These are phyloP conservation scores for Brachionus asplanchnoidis DNA, from an alignment of 1,140 invertebrate species.

Conservation along the genomic window DNA sequence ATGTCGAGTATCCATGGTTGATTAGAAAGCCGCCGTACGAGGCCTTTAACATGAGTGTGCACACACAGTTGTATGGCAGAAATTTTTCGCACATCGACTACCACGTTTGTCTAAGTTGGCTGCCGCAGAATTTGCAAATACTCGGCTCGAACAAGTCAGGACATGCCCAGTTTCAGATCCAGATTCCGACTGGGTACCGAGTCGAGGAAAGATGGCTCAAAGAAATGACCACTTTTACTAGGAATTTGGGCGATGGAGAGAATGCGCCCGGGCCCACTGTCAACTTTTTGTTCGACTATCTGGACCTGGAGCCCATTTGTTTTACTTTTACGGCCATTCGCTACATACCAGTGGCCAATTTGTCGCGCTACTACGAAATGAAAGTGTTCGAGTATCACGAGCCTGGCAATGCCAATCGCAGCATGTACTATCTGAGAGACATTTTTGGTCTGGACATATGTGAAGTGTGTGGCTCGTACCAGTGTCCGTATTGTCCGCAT, in stretches of 20 bases:
- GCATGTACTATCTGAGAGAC: constrained; percentile 79
- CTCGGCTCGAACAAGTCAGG: constrained; percentile 81
- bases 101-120: constrained; percentile 47
- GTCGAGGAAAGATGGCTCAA: constrained; percentile 33
- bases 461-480: constrained; percentile 93
- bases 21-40: constrained; percentile 45
- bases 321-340: constrained; percentile 84
- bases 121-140: constrained; percentile 54
- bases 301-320: constrained; percentile 68
- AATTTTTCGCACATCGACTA: constrained; percentile 80
- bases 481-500: constrained; percentile 86
- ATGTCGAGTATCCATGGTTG: constrained; percentile 42
- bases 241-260: constrained; percentile 39
- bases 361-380: constrained; percentile 82
- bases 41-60: constrained; percentile 69
- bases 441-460: constrained; percentile 88
- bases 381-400: constrained; percentile 92
- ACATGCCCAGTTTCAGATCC: constrained; percentile 81
- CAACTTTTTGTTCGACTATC: constrained; percentile 19
- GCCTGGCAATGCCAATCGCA: constrained; percentile 86
- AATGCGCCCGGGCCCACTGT: background rate
- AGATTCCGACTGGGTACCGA: constrained; percentile 81
- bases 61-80: constrained; percentile 73
- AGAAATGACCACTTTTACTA: background rate
- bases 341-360: constrained; percentile 92